phyloP scores from a whole-genome alignment of 2,113 vertebrate species.

The Bungarus multicinctus region DNA sequence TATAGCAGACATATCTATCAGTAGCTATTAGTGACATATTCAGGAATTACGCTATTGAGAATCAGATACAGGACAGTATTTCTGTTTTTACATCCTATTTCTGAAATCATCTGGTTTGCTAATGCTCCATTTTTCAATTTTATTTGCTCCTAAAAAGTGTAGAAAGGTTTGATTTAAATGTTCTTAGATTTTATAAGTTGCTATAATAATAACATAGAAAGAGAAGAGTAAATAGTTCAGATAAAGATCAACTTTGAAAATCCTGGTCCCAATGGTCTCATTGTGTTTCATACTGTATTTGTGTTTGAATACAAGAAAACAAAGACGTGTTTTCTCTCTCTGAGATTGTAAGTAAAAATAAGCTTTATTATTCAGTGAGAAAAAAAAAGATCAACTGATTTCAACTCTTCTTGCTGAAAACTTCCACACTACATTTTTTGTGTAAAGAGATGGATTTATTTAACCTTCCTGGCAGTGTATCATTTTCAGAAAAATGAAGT shows the following conservation, averaged over 20 bases:
- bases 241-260: not conserved
- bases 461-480: constrained; percentile 26
- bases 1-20: not conserved
- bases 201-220: not conserved
- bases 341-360: not conserved
- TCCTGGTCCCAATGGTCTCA: not conserved
- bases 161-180: not conserved
- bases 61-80: not conserved
- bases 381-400: constrained; percentile 2
- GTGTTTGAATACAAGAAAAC: not conserved
- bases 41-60: not conserved
- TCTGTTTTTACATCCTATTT: not conserved
- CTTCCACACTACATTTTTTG: constrained; percentile 12
- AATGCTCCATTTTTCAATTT: not conserved
- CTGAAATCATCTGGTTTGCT: not conserved
- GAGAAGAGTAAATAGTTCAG: not conserved
- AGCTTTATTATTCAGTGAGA: not conserved
- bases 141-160: not conserved
- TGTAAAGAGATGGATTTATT: constrained; percentile 18
- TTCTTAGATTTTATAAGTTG: not conserved
- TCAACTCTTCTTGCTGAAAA: constrained; percentile 21
- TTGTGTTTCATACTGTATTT: not conserved
- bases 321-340: not conserved
- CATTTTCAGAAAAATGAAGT: constrained; percentile 20
- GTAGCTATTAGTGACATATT: not conserved